Evolutionary conservation across 2,888 invertebrate species (phyloP).

Genomic region (Enchytraeus crypticus): DNA sequence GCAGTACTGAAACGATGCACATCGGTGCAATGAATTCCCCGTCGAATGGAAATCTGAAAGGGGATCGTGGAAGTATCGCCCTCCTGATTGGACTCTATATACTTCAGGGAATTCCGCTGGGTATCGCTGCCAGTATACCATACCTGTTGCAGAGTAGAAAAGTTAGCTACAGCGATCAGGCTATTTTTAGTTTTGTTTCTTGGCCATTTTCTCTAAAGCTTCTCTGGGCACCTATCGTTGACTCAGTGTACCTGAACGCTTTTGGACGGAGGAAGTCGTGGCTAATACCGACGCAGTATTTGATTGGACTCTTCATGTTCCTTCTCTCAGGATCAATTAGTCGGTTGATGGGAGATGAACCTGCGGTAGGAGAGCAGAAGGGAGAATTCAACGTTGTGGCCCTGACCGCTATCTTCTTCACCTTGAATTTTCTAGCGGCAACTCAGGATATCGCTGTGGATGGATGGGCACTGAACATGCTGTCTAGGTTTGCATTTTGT

Average conservation of each 20-base stretch:
- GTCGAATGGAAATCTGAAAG: no score
- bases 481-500: conserved; percentile 62
- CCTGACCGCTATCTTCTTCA: conserved; percentile 77
- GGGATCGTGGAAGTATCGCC: conserved; percentile 61
- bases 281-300: conserved; percentile 84
- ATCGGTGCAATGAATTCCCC: no score
- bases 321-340: conserved; percentile 60
- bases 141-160: conserved; percentile 87
- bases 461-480: conserved; percentile 98
- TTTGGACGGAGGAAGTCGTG: conserved; percentile 84
- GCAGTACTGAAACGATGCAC: no score
- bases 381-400: conserved; percentile 31
- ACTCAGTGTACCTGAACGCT: conserved; percentile 70
- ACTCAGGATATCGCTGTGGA: conserved; percentile 99
- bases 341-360: conserved; percentile 66
- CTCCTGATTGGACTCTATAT: conserved; percentile 85
- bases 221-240: conserved; percentile 96
- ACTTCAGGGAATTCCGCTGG: conserved; percentile 76
- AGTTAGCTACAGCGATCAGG: conserved; percentile 86
- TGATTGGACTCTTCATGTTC: conserved; percentile 79
- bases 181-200: conserved; percentile 69
- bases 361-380: conserved; percentile 46
- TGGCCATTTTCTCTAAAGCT: conserved; percentile 85
- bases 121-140: conserved; percentile 84
- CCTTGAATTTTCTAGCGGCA: conserved; percentile 88